Percentiles rank a stretch among this genome's conserved stretches.
phyloP scores from a whole-genome alignment of 1,140 invertebrate genomes.

The Eubasilissa regina region DNA sequence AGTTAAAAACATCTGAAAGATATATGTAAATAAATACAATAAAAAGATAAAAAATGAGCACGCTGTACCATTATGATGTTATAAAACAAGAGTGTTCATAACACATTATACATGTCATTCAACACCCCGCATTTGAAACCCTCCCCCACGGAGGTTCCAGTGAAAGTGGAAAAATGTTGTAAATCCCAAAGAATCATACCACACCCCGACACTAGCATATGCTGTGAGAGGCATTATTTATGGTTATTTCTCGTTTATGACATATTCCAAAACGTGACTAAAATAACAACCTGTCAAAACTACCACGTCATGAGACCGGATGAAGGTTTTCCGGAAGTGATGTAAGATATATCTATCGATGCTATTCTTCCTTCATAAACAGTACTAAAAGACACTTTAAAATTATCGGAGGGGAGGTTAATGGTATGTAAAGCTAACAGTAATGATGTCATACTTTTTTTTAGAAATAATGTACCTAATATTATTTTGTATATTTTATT shows the following conservation, averaged over 20 bases:
- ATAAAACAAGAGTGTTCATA: too few species aligned
- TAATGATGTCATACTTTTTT: too few species aligned
- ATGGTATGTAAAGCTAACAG: not conserved
- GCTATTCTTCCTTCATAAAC: not conserved
- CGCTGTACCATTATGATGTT: too few species aligned
- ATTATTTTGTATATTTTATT: too few species aligned
- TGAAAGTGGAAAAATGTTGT: conserved; percentile 52
- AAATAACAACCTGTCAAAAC: conserved; percentile 52
- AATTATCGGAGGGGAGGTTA: not conserved
- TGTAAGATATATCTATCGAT: not conserved
- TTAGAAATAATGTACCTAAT: too few species aligned
- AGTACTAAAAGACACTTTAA: not conserved
- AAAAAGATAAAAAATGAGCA: too few species aligned
- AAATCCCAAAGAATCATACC: conserved; percentile 53
- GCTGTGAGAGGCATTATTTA: conserved; percentile 56
- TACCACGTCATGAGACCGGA: conserved; percentile 32
- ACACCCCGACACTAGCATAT: conserved; percentile 21
- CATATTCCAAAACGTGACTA: conserved; percentile 58
- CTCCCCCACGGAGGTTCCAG: conserved; percentile 6
- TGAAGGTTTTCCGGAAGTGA: conserved; percentile 36
- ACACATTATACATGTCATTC: conserved; percentile 15
- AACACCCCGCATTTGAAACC: conserved; percentile 8
- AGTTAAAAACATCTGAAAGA: too few species aligned
- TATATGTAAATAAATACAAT: too few species aligned
- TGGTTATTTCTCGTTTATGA: conserved; percentile 60